A percentile compares a stretch with the other conserved stretches of the same genome.
Evolutionary conservation across 2,797 vertebrate species (phyloP).

Genomic region (Lagorchestes hirsutus): DNA sequence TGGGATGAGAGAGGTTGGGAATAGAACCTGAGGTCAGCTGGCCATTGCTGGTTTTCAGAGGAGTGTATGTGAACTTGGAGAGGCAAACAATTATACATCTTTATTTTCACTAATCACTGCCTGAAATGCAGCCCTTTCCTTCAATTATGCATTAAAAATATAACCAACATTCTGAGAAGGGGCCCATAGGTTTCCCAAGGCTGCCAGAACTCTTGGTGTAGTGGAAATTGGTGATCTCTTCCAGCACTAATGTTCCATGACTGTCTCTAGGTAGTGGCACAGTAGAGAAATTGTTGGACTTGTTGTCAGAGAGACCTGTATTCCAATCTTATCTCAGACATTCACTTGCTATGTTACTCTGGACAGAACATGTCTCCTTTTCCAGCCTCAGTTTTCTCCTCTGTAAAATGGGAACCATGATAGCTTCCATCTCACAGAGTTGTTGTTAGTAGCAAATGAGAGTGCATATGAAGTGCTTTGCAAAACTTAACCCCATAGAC

Average conservation of each 20-base stretch:
- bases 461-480: neutral
- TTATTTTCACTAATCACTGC: neutral
- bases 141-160: neutral
- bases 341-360: neutral
- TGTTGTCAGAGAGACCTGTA: neutral
- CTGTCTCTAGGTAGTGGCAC: neutral
- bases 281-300: neutral
- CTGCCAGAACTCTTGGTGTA: neutral
- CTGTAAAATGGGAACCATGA: neutral
- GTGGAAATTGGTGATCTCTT: neutral
- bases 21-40: neutral
- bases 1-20: neutral
- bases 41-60: neutral
- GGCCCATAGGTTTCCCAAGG: neutral
- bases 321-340: too few relatives aligned
- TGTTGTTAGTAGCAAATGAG: neutral
- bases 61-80: neutral
- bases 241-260: neutral
- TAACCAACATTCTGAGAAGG: neutral
- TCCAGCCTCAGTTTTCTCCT: neutral
- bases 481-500: too few relatives aligned
- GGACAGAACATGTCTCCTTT: neutral
- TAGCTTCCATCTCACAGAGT: neutral
- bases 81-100: neutral
- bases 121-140: neutral